A percentile compares a stretch with the other conserved stretches of the same genome.
Evolutionary conservation across 2,797 vertebrate genomes (phyloP).

Genomic region (Nothura maculosa): DNA sequence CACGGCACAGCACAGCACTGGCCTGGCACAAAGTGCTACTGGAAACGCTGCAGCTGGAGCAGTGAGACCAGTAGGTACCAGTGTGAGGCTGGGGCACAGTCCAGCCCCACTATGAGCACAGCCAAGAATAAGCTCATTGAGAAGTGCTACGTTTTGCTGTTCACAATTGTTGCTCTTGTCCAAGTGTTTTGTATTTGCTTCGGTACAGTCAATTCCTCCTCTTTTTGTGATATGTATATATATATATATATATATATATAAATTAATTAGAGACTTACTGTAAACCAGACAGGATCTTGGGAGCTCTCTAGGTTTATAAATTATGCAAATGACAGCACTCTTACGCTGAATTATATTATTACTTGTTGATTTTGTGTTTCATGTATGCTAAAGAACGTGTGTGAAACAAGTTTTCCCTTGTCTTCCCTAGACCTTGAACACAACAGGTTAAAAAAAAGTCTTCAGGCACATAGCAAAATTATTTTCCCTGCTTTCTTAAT

Average conservation of each 20-base stretch:
- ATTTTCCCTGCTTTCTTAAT: not conserved
- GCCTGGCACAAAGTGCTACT: not conserved
- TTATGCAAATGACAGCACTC: conserved; percentile 30
- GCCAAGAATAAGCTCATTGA: conserved; percentile 50
- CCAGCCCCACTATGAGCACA: conserved; percentile 16
- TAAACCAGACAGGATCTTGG: conserved; percentile 48
- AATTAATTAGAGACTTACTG: conserved; percentile 38
- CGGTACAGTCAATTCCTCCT: not conserved
- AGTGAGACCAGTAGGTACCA: conserved; percentile 57
- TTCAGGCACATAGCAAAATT: not conserved
- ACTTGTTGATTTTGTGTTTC: conserved; percentile 15
- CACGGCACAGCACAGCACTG: not conserved
- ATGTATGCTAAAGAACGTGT: not conserved
- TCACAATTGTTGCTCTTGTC: conserved; percentile 8
- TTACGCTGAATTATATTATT: conserved; percentile 20
- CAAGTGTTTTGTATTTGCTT: conserved; percentile 50
- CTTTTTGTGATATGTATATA: no score
- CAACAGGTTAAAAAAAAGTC: not conserved
- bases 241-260: no score
- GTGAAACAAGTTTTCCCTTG: not conserved
- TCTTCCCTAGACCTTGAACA: not conserved
- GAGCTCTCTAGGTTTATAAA: conserved; percentile 30
- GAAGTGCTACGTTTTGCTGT: conserved; percentile 36
- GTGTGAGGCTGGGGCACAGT: conserved; percentile 47
- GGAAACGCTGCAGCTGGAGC: not conserved